Conservation (phyloP, 2,113 vertebrate genomes). For the Emydocephalus ijimae region DNA sequence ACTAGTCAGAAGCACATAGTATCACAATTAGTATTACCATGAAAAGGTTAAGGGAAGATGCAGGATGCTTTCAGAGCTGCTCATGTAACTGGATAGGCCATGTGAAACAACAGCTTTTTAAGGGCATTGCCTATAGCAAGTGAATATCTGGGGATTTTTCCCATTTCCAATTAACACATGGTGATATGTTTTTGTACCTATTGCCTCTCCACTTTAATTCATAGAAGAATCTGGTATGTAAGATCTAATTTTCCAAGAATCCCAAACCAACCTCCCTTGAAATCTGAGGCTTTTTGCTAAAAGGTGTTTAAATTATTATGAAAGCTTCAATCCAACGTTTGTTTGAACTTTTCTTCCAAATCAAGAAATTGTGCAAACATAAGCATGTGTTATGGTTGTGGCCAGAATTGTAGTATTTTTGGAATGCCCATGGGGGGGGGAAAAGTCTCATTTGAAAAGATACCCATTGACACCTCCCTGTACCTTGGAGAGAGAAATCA, state of each 20-base stretch:
- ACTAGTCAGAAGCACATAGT: conserved; percentile 32
- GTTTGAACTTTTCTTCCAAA: neutral
- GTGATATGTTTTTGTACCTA: conserved; percentile 26
- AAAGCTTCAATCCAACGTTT: neutral
- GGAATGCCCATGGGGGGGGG: neutral
- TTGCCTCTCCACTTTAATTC: conserved; percentile 22
- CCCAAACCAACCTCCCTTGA: conserved; percentile 12
- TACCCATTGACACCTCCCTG: neutral
- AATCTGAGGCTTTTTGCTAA: neutral
- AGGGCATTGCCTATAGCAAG: conserved; percentile 12
- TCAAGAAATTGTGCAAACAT: neutral
- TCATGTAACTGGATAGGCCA: conserved; percentile 46
- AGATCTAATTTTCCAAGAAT: neutral
- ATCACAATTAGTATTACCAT: conserved; percentile 44
- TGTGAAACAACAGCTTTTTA: conserved; percentile 37
- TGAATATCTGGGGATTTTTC: conserved; percentile 2
- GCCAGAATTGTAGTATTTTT: neutral
- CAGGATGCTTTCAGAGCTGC: conserved; percentile 47
- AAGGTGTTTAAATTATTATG: neutral
- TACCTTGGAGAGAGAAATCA: neutral
- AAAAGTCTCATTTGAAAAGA: neutral
- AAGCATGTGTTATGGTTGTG: neutral
- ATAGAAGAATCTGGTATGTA: neutral
- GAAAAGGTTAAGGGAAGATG: conserved; percentile 53
- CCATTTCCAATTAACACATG: conserved; percentile 35